Evolutionary conservation across 2,888 invertebrate species (phyloP).

Genomic region (Dorcus parallelipipedus): DNA sequence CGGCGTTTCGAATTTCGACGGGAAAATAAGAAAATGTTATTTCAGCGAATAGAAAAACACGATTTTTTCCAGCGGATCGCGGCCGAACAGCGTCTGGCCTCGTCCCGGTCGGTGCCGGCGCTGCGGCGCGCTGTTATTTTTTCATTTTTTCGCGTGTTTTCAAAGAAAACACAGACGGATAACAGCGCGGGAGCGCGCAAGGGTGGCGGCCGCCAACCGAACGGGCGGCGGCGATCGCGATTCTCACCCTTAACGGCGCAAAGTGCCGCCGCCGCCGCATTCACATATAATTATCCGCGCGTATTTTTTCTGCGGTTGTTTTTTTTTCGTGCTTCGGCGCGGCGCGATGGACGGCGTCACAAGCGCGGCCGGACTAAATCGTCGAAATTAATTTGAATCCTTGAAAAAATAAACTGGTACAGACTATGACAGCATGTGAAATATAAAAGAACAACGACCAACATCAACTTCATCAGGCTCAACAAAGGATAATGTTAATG

Average conservation of each 20-base stretch:
- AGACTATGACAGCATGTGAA: too few species aligned
- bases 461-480: too few species aligned
- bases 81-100: slow-evolving; percentile 19
- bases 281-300: not conserved
- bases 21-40: slow-evolving; percentile 32
- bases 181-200: not conserved
- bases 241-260: not conserved
- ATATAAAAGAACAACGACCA: too few species aligned
- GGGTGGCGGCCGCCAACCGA: not conserved
- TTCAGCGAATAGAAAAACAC: slow-evolving; percentile 33
- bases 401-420: too few species aligned
- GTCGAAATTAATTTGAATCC: too few species aligned
- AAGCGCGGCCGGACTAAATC: too few species aligned
- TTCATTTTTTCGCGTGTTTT: slow-evolving; percentile 47
- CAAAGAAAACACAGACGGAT: slow-evolving; percentile 44
- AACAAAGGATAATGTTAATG: too few species aligned
- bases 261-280: not conserved
- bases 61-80: slow-evolving; percentile 27
- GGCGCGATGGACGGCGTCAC: not conserved
- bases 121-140: slow-evolving; percentile 41
- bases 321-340: not conserved
- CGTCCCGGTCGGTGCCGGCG: slow-evolving; percentile 9
- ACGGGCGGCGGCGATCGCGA: not conserved
- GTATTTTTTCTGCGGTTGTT: not conserved
- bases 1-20: slow-evolving; percentile 19